Conservation (phyloP, 2,888 invertebrate species). For the Cactoblastis cactorum region DNA sequence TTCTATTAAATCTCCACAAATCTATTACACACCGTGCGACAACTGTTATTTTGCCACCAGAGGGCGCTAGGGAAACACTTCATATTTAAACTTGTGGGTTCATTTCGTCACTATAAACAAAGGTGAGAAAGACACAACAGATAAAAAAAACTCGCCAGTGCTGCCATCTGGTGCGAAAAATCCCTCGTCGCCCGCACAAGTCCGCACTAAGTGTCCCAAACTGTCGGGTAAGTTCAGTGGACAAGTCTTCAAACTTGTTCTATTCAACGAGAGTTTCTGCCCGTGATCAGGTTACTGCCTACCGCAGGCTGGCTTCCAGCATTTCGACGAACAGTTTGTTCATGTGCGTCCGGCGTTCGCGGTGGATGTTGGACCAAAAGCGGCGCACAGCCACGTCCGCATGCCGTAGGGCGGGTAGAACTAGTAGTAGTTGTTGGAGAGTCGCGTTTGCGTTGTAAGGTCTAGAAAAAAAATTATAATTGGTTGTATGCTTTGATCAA, state of each 20-base stretch:
- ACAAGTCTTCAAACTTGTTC: no score
- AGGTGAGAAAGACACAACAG: no score
- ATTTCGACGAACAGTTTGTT: conserved; percentile 98
- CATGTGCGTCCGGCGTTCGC: conserved; percentile 94
- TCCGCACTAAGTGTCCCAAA: no score
- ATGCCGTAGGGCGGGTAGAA: conserved; percentile 93
- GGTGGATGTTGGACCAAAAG: conserved; percentile 94
- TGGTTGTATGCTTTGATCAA: no score
- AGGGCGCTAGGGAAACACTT: not conserved
- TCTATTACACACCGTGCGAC: conserved; percentile 6
- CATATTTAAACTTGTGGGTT: not conserved
- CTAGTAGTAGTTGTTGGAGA: conserved; percentile 91
- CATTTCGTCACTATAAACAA: no score
- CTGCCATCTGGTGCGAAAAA: not conserved
- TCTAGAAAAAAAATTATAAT: no score
- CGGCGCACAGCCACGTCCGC: conserved; percentile 93
- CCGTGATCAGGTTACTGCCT: conserved; percentile 39
- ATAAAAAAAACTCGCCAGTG: not conserved
- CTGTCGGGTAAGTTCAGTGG: no score
- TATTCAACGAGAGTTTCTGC: no score
- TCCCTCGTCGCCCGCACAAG: no score
- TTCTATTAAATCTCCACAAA: not conserved
- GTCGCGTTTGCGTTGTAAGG: conserved; percentile 86
- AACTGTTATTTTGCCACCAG: not conserved
- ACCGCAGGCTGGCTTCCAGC: conserved; percentile 89